Conservation (phyloP, 2,797 vertebrate genomes). For the Malurus leucopterus region DNA sequence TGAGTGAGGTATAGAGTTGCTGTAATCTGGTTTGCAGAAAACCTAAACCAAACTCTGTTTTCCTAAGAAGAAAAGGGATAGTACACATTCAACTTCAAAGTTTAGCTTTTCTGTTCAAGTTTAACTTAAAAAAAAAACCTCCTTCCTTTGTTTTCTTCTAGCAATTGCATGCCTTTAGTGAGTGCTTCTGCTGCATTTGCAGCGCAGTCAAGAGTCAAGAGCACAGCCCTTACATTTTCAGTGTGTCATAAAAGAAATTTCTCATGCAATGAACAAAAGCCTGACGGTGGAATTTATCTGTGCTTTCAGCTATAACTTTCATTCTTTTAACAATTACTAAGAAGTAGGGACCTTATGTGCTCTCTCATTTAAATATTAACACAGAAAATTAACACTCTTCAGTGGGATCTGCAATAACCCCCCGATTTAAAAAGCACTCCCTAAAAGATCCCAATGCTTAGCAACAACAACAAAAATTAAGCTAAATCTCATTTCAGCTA, state of each 20-base stretch:
- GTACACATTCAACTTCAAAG: background rate
- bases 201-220: background rate
- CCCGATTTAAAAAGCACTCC: background rate
- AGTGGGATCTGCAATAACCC: background rate
- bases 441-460: background rate
- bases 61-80: background rate
- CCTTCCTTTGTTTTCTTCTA: background rate
- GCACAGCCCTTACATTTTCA: background rate
- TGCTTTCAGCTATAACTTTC: background rate
- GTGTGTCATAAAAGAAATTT: background rate
- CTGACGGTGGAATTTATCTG: background rate
- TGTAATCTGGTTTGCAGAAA: background rate
- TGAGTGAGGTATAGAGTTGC: background rate
- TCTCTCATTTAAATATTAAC: background rate
- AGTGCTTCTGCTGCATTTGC: background rate
- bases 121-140: background rate
- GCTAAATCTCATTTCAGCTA: background rate
- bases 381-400: background rate
- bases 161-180: background rate
- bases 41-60: background rate
- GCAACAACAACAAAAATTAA: background rate
- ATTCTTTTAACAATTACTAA: background rate
- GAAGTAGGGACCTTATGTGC: background rate
- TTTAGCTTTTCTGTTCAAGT: background rate
- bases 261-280: background rate